These are phyloP conservation scores for Hippocampus mohnikei DNA, from an alignment of 2,113 vertebrate genomes.

Conservation along the genomic window DNA sequence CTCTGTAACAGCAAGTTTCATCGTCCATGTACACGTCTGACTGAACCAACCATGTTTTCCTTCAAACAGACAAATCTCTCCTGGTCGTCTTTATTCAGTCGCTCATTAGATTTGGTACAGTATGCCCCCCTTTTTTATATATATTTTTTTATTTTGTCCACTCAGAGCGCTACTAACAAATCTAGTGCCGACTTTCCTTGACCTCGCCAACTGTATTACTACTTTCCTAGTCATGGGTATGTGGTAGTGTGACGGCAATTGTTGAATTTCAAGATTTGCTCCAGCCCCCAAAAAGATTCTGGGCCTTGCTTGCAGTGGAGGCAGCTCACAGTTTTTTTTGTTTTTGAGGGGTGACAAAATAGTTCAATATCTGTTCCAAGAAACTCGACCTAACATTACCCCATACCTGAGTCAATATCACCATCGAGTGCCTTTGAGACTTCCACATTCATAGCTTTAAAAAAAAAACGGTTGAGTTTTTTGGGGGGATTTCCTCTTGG, in stretches of 20 bases:
- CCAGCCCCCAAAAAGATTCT: background rate
- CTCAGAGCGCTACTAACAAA: constrained; percentile 57
- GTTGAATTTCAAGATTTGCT: background rate
- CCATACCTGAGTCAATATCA: constrained; percentile 39
- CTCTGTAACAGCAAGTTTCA: constrained; percentile 1
- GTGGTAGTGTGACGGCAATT: constrained; percentile 44
- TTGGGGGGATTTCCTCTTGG: background rate
- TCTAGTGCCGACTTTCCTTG: constrained; percentile 33
- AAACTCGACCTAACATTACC: constrained; percentile 30
- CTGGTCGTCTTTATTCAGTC: constrained; percentile 81
- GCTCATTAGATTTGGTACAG: constrained; percentile 80
- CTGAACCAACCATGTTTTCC: constrained; percentile 54
- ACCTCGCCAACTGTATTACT: constrained; percentile 16
- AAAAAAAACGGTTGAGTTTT: background rate
- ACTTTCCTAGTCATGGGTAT: constrained; percentile 36
- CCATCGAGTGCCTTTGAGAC: background rate
- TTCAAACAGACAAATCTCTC: constrained; percentile 80
- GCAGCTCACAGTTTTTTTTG: background rate
- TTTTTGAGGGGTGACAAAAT: background rate
- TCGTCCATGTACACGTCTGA: constrained; percentile 29
- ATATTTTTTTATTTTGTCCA: too few species aligned
- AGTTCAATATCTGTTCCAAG: too few species aligned
- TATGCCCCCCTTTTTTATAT: constrained; percentile 57
- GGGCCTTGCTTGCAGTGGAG: constrained; percentile 14
- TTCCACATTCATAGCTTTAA: background rate